Percentiles rank a stretch among this genome's conserved stretches.
Evolutionary conservation across 2,113 vertebrate species (phyloP).

Genomic region (Anarhynchus alexandrinus): DNA sequence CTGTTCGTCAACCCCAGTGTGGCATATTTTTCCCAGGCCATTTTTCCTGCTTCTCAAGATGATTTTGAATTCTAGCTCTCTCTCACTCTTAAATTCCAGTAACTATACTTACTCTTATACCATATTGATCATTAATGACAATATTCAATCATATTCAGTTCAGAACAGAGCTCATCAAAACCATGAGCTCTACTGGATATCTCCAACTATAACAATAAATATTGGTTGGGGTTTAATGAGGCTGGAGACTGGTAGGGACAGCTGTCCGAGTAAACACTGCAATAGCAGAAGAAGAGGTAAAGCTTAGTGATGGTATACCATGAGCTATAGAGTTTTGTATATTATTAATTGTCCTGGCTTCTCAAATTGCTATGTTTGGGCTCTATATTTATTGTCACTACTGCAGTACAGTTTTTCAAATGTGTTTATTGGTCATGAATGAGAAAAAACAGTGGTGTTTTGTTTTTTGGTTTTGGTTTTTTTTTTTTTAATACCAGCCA

Average conservation of each 20-base stretch:
- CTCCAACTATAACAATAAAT: neutral
- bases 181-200: neutral
- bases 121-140: neutral
- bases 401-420: neutral
- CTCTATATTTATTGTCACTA: neutral
- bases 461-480: no score
- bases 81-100: neutral
- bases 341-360: neutral
- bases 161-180: neutral
- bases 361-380: neutral
- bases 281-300: neutral
- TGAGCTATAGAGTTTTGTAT: neutral
- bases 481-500: neutral
- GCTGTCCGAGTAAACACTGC: neutral
- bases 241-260: neutral
- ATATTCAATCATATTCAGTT: neutral
- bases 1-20: neutral
- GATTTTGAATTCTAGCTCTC: neutral
- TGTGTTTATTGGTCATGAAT: neutral
- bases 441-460: neutral
- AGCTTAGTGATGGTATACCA: accelerated
- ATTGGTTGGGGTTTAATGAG: neutral
- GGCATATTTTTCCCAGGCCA: neutral
- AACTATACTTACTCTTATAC: neutral
- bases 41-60: neutral